A percentile compares a stretch with the other conserved stretches of the same genome.
Conservation (phyloP, 2,797 vertebrate genomes). For the Sebastiscus albofasciatus region DNA sequence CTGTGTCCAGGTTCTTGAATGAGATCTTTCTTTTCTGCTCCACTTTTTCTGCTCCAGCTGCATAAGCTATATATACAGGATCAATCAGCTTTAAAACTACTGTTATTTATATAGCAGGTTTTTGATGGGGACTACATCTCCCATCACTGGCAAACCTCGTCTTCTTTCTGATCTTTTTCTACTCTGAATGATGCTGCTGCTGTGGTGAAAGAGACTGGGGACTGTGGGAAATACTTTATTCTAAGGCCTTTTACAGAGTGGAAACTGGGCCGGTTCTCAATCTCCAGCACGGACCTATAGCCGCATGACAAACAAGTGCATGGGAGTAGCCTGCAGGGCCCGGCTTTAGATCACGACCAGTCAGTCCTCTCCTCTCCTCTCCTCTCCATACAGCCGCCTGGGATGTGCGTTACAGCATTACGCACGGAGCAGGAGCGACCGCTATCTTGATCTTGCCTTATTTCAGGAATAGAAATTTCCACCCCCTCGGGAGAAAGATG, state of each 20-base stretch:
- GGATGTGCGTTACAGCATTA: constrained; percentile 74
- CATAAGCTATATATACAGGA: constrained; percentile 25
- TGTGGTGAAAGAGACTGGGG: constrained; percentile 1
- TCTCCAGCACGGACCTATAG: constrained; percentile 36
- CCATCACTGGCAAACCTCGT: constrained; percentile 31
- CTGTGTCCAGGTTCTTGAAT: constrained; percentile 42
- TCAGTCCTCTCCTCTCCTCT: constrained; percentile 37
- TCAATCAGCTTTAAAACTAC: constrained; percentile 51
- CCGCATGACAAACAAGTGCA: constrained; percentile 71
- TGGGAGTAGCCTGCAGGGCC: constrained; percentile 79
- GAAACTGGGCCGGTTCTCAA: constrained; percentile 37
- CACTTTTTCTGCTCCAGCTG: constrained; percentile 35
- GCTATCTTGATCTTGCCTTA: constrained; percentile 63
- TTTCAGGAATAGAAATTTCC: constrained; percentile 23
- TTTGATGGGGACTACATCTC: constrained; percentile 20
- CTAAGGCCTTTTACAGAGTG: constrained; percentile 16
- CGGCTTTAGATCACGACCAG: constrained; percentile 73
- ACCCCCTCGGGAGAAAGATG: constrained; percentile 70
- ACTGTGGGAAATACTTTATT: constrained; percentile 4
- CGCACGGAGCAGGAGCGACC: constrained; percentile 65
- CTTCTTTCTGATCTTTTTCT: constrained; percentile 25
- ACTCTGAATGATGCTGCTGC: constrained; percentile 43
- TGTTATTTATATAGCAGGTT: constrained; percentile 44
- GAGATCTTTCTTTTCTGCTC: constrained; percentile 37
- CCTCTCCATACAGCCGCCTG: constrained; percentile 25